phyloP scores from a whole-genome alignment of 2,113 vertebrate species.

The Microcebus lehilahytsara region DNA sequence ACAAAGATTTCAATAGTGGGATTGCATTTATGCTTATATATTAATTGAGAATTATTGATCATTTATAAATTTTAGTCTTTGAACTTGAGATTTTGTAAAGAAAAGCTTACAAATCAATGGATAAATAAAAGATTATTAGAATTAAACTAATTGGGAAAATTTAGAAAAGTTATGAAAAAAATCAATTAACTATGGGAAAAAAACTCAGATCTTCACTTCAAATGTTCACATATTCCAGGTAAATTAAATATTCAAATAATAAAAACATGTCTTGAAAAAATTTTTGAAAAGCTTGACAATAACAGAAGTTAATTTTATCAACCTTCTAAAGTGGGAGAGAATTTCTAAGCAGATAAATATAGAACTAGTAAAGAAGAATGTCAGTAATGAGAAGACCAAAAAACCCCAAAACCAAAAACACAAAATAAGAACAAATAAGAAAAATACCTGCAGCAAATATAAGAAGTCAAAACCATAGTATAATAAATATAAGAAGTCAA shows the following conservation, averaged over 20 bases:
- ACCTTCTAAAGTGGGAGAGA: neutral
- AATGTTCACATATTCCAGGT: neutral
- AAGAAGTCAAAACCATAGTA: neutral
- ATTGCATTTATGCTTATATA: neutral
- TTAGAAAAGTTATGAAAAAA: neutral
- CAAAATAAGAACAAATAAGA: neutral
- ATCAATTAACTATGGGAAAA: neutral
- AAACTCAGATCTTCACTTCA: neutral
- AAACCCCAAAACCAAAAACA: neutral
- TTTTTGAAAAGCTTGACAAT: neutral
- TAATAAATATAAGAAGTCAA: no score
- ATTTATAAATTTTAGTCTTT: neutral
- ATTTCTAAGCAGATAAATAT: neutral
- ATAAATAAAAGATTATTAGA: neutral
- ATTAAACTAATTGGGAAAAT: neutral
- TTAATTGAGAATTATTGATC: neutral
- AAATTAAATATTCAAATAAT: conserved; percentile 6
- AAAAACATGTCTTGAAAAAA: neutral
- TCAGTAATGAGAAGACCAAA: neutral
- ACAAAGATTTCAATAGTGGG: neutral
- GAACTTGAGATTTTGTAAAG: neutral
- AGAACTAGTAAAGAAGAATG: neutral
- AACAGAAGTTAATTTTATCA: neutral
- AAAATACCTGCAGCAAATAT: neutral
- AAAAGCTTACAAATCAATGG: neutral